Evolutionary conservation across 2,113 vertebrate genomes (phyloP).

Genomic region (Mohoua ochrocephala): DNA sequence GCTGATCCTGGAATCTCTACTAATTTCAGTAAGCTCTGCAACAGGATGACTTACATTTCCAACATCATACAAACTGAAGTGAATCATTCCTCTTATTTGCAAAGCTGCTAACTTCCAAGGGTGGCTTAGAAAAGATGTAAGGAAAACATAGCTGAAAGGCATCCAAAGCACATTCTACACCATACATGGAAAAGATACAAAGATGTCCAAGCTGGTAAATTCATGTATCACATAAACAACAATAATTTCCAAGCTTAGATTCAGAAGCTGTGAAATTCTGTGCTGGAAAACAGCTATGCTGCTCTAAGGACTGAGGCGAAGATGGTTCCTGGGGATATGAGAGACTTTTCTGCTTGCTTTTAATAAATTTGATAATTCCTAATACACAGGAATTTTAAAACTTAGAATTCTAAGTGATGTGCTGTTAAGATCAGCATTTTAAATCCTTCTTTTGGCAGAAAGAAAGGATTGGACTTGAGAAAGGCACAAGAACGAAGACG

Average conservation of each 20-base stretch:
- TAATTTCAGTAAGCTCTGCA: not conserved
- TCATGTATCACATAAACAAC: not conserved
- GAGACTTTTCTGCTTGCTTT: not conserved
- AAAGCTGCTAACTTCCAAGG: constrained; percentile 7
- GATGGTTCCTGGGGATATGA: not conserved
- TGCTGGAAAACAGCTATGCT: not conserved
- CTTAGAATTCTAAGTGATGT: not conserved
- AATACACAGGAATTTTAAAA: not conserved
- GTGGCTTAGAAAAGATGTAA: not conserved
- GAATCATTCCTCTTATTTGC: not conserved
- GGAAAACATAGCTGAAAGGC: not conserved
- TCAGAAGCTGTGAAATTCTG: not conserved
- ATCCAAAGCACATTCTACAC: not conserved
- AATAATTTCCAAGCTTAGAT: not conserved
- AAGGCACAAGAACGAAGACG: not conserved
- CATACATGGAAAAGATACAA: not conserved
- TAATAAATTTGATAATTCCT: not conserved
- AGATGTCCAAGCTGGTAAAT: not conserved
- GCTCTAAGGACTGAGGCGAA: not conserved
- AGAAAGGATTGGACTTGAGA: not conserved
- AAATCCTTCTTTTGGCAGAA: not conserved
- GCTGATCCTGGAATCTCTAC: not conserved
- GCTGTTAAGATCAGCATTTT: not conserved
- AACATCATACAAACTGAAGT: not conserved
- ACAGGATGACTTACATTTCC: not conserved